These are phyloP conservation scores for Trichacis sp. DNA, from an alignment of 2,888 invertebrate genomes.

Conservation along the genomic window DNA sequence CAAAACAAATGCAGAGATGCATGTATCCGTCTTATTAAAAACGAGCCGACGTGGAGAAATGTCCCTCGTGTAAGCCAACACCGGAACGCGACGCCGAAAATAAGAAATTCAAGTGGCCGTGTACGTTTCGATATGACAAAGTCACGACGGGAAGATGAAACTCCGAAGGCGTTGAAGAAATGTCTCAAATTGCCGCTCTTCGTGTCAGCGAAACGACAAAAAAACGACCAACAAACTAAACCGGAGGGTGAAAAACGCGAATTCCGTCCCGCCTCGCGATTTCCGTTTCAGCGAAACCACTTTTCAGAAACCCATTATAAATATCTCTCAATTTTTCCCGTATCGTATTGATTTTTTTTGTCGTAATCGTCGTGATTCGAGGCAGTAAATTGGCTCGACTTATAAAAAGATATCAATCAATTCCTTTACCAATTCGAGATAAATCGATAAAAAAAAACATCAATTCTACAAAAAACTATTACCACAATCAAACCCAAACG, in stretches of 20 bases:
- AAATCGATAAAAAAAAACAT: too few species aligned
- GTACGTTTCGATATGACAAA: slow-evolving; percentile 3
- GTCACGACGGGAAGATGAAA: slow-evolving; percentile 5
- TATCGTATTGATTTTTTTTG: too few species aligned
- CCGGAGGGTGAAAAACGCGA: not conserved
- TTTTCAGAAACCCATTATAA: too few species aligned
- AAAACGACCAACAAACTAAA: not conserved
- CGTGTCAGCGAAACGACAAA: not conserved
- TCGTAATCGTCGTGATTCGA: too few species aligned
- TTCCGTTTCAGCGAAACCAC: too few species aligned
- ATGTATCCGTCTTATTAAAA: slow-evolving; percentile 28
- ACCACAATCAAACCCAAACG: too few species aligned
- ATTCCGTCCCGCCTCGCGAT: too few species aligned
- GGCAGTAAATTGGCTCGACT: too few species aligned
- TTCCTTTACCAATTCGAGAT: too few species aligned
- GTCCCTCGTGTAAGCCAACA: slow-evolving; percentile 31
- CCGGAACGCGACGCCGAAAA: slow-evolving; percentile 12
- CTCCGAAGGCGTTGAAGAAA: not conserved
- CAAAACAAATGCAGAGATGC: not conserved
- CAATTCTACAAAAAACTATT: too few species aligned
- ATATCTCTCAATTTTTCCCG: too few species aligned
- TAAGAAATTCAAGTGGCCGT: slow-evolving; percentile 18
- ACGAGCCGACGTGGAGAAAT: slow-evolving; percentile 37
- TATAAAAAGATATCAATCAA: too few species aligned
- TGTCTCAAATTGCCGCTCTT: not conserved